Evolutionary conservation across 1,140 invertebrate genomes (phyloP).

Genomic region (Lucilia sericata): DNA sequence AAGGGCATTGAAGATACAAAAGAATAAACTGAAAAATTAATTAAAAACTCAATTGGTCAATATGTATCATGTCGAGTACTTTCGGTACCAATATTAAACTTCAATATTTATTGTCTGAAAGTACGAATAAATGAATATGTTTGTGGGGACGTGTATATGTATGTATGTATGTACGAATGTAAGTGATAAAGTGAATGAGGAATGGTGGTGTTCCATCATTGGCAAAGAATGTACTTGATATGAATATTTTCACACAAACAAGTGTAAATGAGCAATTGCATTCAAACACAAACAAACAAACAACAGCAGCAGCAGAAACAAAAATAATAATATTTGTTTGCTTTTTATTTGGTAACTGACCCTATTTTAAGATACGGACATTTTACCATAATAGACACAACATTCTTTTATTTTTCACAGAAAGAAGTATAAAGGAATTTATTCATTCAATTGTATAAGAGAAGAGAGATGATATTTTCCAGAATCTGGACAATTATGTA

Average conservation of each 20-base stretch:
- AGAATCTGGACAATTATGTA: no score
- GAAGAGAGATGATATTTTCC: no score
- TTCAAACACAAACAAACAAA: background rate
- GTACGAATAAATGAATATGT: background rate
- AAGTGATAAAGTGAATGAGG: no score
- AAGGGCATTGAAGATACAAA: background rate
- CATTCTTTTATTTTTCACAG: background rate
- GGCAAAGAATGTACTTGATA: background rate
- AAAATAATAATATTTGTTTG: background rate
- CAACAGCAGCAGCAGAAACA: background rate
- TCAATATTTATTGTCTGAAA: background rate
- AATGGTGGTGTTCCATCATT: background rate
- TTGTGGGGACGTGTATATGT: background rate
- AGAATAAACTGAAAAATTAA: slow-evolving; percentile 32
- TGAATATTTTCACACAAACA: slow-evolving; percentile 5
- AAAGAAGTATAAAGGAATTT: background rate
- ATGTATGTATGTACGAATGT: background rate
- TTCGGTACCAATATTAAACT: slow-evolving; percentile 5
- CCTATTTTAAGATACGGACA: background rate
- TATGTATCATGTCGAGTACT: background rate
- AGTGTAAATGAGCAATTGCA: background rate
- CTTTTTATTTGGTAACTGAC: background rate
- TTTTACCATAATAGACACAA: background rate
- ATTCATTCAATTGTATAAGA: background rate
- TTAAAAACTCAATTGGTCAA: slow-evolving; percentile 42